Evolutionary conservation across 2,888 invertebrate genomes (phyloP), one percentile per base, ranked within the genome.

Genomic region (Priocnemis perturbator): DNA sequence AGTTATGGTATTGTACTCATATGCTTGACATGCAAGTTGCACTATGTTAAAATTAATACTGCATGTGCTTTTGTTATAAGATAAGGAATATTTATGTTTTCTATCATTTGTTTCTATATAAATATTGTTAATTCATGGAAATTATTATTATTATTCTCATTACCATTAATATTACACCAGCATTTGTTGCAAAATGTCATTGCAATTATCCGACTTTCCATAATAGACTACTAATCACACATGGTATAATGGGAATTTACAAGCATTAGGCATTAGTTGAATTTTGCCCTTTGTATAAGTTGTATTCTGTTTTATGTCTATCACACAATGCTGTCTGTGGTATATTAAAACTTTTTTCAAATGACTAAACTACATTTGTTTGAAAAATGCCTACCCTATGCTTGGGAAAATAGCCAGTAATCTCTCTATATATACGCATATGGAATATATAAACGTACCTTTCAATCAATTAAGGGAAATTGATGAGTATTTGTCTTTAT

Each of bases 301-400:
- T 37, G 7, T 5, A 11, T 37, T 37, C 4, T 37, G 7, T 37
- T 37, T 37, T 11, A 37, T 26, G 26, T 26, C 2, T 37, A 5
- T 37, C 7, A 37, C 14, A 11, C 14, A 11, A 37, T 7, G 7
- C 11, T 37, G 14, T 37, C 11, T 55, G n/a, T 50, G 26, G 23
- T 60, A 20, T 55, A 55, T 48, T 50, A 17, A 48, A 48, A 11
- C 45, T 48, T n/a, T 60, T 19, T 60, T 15, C 47, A 60, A 55
- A 55, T 44, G 7, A 23, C 26, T 11, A 21, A 15, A 17, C 2
- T 30, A 26, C 20, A 26, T 50, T 26, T 11, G 11, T 30, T 9
- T 30, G 5, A 15, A 5, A 57, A 37, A 17, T 15, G 3, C 15
- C 26, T 37, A 23, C 17, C 11, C 4, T 53, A 53, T 20, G 19